A percentile compares a stretch with the other conserved stretches of the same genome.
phyloP scores from a whole-genome alignment of 2,113 vertebrate species.

The Cynoglossus semilaevis region DNA sequence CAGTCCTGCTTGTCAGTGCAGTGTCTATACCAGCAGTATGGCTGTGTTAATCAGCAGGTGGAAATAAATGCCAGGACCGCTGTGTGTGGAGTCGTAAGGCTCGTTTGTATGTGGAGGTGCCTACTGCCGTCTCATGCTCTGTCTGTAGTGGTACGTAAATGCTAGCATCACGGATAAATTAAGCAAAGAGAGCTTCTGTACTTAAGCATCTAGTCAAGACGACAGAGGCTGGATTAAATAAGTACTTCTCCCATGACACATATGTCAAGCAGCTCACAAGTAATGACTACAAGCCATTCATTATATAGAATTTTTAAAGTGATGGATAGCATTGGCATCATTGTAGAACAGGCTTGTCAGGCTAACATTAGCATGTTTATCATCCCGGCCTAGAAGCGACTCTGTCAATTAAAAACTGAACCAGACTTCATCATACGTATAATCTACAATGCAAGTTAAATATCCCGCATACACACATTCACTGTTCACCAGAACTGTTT shows the following conservation, averaged over 20 bases:
- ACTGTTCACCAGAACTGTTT: neutral
- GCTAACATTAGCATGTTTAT: conserved; percentile 46
- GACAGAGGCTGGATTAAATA: conserved; percentile 4
- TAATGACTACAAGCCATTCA: too few relatives aligned
- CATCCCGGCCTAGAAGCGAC: conserved; percentile 5
- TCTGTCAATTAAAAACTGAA: neutral
- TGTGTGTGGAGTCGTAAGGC: conserved; percentile 17
- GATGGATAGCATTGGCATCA: conserved; percentile 27
- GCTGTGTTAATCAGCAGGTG: neutral
- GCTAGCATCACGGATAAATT: conserved; percentile 15
- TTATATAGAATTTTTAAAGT: too few relatives aligned
- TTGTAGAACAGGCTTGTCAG: neutral
- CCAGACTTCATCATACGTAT: neutral
- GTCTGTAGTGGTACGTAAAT: conserved; percentile 44
- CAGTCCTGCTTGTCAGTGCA: neutral
- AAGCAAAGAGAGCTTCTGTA: conserved; percentile 24
- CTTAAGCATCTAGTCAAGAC: conserved; percentile 17
- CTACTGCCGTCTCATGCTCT: conserved; percentile 36
- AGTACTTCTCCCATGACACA: neutral
- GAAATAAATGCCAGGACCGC: neutral
- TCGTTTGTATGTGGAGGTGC: conserved; percentile 21
- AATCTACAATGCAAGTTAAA: too few relatives aligned
- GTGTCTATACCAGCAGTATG: conserved; percentile 19
- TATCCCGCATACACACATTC: neutral
- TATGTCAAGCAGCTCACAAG: too few relatives aligned